Evolutionary conservation across 1,140 invertebrate genomes (phyloP), one percentile per base, ranked within the genome.

Genomic region (Dolichoris vasculosae): DNA sequence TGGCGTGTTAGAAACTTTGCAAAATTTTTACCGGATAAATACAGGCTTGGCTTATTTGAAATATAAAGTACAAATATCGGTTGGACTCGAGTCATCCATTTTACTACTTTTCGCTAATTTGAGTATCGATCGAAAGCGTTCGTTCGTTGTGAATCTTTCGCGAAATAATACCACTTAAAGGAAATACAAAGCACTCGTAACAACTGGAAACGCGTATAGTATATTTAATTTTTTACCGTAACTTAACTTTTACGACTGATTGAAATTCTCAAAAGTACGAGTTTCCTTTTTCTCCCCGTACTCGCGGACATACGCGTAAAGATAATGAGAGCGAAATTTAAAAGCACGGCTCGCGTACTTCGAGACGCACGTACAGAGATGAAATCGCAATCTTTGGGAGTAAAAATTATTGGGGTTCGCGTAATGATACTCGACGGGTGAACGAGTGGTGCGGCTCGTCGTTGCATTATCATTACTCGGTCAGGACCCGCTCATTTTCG

Each of bases 321-420:
- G 1, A 17, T 76, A 43, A 83, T 67, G 78, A 71, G 76, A 78
- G 51, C 63, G 32, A 71, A 77, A 84, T 83, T 67, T 43, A 67
- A 55, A 32, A 48, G 40, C 73, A 82, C 63, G 43, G 2, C 69
- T 67, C 64, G 64, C 48, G 43, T 75, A 35, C 63, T 32, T 7
- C 20, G 55, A 13, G 26, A 7, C n/a, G 38, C 55, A 80, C 20
- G 59, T 64, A 13, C 30, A 51, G 59, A 38, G 46, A 82, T n/a
- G 55, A 35, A 75, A 73, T 83, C 77, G 75, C 75, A 80, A 82
- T 85, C 64, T 85, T 73, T 59, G 32, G 43, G 83, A 83, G 84
- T 35, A 78, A 81, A 83, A 81, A 87, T 85, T 85, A 84, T 87
- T 80, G 40, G 51, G 82, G 64, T 23, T n/a, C 40, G 46, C 43